These are phyloP conservation scores for Aphyosemion australe DNA, from an alignment of 2,113 vertebrate genomes.

Conservation along the genomic window DNA sequence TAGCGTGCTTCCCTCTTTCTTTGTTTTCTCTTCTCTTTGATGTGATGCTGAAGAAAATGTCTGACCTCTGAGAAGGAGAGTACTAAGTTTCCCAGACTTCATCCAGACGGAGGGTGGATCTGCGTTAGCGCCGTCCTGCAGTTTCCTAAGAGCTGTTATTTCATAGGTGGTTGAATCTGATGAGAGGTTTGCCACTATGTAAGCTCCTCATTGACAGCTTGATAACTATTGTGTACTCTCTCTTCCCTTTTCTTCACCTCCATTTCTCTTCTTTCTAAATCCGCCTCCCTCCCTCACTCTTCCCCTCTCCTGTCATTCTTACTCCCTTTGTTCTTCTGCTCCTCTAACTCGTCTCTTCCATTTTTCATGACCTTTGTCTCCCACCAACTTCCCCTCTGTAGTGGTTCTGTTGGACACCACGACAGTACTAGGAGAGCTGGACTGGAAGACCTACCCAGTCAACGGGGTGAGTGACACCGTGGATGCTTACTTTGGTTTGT, in stretches of 20 bases:
- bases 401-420: constrained; percentile 96
- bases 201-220: constrained; percentile 66
- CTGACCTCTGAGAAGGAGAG: constrained; percentile 58
- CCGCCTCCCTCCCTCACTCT: constrained; percentile 27
- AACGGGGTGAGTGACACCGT: constrained; percentile 90
- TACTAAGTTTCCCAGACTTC: constrained; percentile 49
- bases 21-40: constrained; percentile 32
- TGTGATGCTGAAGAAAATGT: constrained; percentile 21
- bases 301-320: constrained; percentile 32
- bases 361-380: constrained; percentile 30
- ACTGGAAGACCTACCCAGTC: constrained; percentile 96
- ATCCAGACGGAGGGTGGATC: constrained; percentile 29
- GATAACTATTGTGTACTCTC: constrained; percentile 69
- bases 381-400: constrained; percentile 51
- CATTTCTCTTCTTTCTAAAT: constrained; percentile 62
- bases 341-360: constrained; percentile 26
- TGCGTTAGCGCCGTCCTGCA: constrained; percentile 34
- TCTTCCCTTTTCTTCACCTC: constrained; percentile 64
- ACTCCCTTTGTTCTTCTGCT: constrained; percentile 27
- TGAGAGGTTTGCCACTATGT: constrained; percentile 56
- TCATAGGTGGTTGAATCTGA: constrained; percentile 72
- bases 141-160: constrained; percentile 71
- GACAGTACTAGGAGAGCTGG: constrained; percentile 89
- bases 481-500: not conserved
- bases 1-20: not conserved